Base-by-base conservation (phyloP, 2,888 invertebrate genomes). In the Aricia artaxerxes region DNA sequence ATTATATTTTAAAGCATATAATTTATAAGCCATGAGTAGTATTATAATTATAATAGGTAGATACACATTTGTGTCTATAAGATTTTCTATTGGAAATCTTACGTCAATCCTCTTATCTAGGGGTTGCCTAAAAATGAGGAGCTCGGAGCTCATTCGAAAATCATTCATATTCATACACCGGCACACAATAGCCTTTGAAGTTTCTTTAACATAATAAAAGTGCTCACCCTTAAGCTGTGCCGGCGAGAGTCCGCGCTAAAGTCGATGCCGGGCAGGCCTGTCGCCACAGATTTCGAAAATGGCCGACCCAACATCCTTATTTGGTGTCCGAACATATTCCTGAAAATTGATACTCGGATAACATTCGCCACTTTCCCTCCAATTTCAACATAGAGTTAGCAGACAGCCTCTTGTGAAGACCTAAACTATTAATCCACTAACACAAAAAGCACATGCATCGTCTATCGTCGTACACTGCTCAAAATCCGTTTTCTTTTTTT, bases 301-400 rank as follows among this genome's bases (percentile, higher is more conserved):
- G 96, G 95, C 85, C 96, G 92, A 84, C 96, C 96, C 88, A 96
- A 92, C 90, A 96, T 95, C 83, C 96, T 95, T 87, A 96, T 95
- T 88, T 95, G 95, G 82, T 95, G 95, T 81, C 96, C 95, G 86
- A 96, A 95, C 92, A 96, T 96, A 85, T 95, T 95, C 88, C 95
- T 95, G 93, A 92, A 92, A 96, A 78, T 80, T 69, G 64, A 31
- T 24, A 24, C 35, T 11, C 13, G 49, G 44, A 78, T 84, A 35
- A 61, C 83, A 81, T 86, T 86, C 86, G 85, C 85, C 85, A 86
- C 31, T 64, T 44, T 49, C 16, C 9, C 64, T 38, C 13, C 13
- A 49, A 60, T 78, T 38, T 73, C 73, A 49, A 79, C 78, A 79
- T 49, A 75, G n/a, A 79, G 73, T 61, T 82, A 82, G 82, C 82